Conservation (phyloP, 2,797 vertebrate species). For the Macrochelys suwanniensis region DNA sequence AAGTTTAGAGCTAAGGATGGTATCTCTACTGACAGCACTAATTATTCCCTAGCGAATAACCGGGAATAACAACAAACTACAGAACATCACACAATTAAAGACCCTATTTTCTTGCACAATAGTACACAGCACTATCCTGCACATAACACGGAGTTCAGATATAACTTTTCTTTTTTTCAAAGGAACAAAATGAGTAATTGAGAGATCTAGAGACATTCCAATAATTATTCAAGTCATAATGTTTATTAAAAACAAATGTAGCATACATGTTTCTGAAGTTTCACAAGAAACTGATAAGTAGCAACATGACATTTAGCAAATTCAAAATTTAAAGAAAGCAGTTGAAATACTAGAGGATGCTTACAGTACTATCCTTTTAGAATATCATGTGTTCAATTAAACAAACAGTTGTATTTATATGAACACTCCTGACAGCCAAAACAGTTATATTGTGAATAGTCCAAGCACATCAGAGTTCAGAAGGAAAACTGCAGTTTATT, state of each 20-base stretch:
- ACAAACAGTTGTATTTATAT: too few species aligned
- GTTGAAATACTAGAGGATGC: neutral
- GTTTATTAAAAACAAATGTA: neutral
- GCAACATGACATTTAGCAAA: neutral
- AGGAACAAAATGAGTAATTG: neutral
- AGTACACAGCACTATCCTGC: neutral
- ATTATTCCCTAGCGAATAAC: neutral
- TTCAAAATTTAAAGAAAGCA: neutral
- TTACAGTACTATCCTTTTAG: neutral
- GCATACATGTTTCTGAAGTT: neutral
- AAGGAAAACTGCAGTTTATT: conserved; percentile 69
- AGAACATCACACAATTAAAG: too few species aligned
- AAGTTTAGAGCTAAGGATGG: neutral
- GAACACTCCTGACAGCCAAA: conserved; percentile 61
- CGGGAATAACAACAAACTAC: neutral
- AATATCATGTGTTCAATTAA: neutral
- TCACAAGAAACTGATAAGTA: neutral
- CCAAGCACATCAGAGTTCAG: conserved; percentile 72
- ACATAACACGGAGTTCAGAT: neutral
- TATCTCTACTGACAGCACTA: neutral
- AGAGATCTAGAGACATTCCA: neutral
- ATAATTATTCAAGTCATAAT: neutral
- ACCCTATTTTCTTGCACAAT: too few species aligned
- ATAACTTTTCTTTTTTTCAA: neutral
- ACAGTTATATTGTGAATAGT: conserved; percentile 78